Evolutionary conservation across 2,797 vertebrate species (phyloP), one percentile per base, ranked within the genome.

Genomic region (Onychomys leucogaster): DNA sequence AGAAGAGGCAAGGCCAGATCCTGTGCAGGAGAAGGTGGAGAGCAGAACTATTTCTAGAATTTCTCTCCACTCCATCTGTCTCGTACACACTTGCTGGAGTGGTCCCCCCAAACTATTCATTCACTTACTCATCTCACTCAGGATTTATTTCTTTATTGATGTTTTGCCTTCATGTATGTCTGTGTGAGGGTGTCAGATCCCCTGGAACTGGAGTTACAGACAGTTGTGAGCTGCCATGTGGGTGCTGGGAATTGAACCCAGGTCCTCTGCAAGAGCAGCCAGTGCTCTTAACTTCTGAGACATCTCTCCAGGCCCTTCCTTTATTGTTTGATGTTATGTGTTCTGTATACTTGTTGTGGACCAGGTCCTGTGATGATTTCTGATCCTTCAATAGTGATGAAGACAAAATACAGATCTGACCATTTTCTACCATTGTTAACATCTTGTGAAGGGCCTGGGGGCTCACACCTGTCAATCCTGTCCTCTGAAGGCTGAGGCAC

Each of bases 21-120:
- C 65, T 32, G 21, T 89, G 63, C 25, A 95, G 91, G 78, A 94
- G 94, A 89, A 71, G 75, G 43, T 71, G 80, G 41, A 83, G 83
- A 93, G 91, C 12, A 75, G 46, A 83, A 82, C 82, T 90, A 91
- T 86, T 96, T 97, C 89, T 91, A 81, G 89, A 46, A 23, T 82
- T 23, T 65, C 41, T 80, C 41, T 69, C 80, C 55, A 43, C 27
- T 94, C 71, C 76, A 76, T 75, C 37, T 49, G 76, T 81, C 49
- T 93, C 59, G 29, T 94, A n/a, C 19, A 41, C 65, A 73, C 37
- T 49, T 73, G 55, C 80, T 43, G 73, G 75, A 59, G 27, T 13
- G 59, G 67, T 75, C 29, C 90, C 46, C 43, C 41, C n/a, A 55
- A 41, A 89, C 55, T 59, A 46, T 49, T 59, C 34, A 77, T 84